Evolutionary conservation across 2,797 vertebrate genomes (phyloP), one percentile per base, ranked within the genome.

Genomic region (Selene dorsalis): DNA sequence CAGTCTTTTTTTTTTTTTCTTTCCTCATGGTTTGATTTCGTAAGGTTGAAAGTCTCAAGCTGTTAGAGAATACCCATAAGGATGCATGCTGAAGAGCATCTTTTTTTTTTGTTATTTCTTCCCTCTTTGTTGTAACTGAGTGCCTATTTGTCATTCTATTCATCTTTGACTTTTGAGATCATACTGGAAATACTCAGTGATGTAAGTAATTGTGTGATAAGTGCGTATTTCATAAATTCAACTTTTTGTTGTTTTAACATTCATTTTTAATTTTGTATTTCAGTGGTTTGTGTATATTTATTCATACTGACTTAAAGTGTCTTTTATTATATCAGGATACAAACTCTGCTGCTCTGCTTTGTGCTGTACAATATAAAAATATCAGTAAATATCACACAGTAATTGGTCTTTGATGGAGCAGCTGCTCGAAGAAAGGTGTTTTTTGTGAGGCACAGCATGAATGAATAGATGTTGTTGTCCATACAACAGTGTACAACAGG

Each of bases 1-100:
- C 56, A 55, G 66, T 80, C 43, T 75, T 75, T 71, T 83, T 83
- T 83, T 83, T 35, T 35, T 35, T 35, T 35, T 35, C 32, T 35
- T 73, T 32, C 57, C 62, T 73, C 38, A 17, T 82, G 75, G 76
- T 90, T 88, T 89, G 81, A 88, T 89, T 90, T 83, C 80, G 84
- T 83, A 74, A 66, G 77, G 79, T 80, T 82, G 70, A 72, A 85
- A 79, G 80, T 89, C 83, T 85, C 82, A 78, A 82, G 73, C 80
- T 90, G 84, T 79, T 81, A 52, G 18, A 71, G 69, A 82, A 80
- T 24, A 60, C 68, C 75, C 77, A 70, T 5, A 69, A 81, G 78
- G 77, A 84, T 4, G 24, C 67, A 28, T 76, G 65, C 65, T 63
- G 62, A 63, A 77, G 24, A 77, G 72, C 73, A 84, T 67, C 24